These are phyloP conservation scores for Trissonchulus latispiculum DNA, from an alignment of 2,888 invertebrate genomes.

Conservation along the genomic window DNA sequence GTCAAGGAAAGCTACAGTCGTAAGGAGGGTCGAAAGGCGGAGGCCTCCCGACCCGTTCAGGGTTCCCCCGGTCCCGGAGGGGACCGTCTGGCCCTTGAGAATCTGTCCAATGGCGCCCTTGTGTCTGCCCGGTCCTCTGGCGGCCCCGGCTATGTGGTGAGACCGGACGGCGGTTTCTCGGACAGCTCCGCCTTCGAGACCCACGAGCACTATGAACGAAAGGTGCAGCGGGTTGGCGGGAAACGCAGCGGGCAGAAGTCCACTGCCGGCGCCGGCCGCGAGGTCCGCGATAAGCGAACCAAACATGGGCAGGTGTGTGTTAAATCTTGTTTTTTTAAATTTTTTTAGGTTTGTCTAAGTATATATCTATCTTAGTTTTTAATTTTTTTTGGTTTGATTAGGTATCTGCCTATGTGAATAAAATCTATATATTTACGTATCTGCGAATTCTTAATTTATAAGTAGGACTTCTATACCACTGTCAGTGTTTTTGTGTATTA, in stretches of 20 bases:
- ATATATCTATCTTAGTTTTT: no score
- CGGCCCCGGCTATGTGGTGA: neutral
- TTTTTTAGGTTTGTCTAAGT: no score
- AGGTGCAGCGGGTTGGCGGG: conserved; percentile 33
- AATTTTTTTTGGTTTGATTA: no score
- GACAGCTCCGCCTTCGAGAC: conserved; percentile 41
- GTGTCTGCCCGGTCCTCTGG: conserved; percentile 17
- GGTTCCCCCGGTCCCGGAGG: conserved; percentile 4
- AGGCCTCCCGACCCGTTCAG: conserved; percentile 27
- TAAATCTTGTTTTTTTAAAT: neutral
- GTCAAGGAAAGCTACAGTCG: conserved; percentile 45
- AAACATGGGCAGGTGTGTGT: neutral
- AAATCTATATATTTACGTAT: no score
- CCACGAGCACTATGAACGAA: conserved; percentile 41
- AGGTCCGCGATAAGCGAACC: neutral
- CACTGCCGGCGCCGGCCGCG: neutral
- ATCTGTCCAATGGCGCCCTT: conserved; percentile 53
- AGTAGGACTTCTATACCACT: no score
- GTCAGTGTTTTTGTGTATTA: no score
- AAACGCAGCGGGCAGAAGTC: conserved; percentile 26
- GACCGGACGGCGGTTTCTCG: conserved; percentile 32
- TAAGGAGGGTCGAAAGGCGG: conserved; percentile 39
- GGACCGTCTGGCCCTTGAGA: neutral
- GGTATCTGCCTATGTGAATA: no score
- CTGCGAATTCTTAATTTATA: no score